A percentile compares a stretch with the other conserved stretches of the same genome.
Evolutionary conservation across 2,113 vertebrate genomes (phyloP).

Genomic region (Trinectes maculatus): DNA sequence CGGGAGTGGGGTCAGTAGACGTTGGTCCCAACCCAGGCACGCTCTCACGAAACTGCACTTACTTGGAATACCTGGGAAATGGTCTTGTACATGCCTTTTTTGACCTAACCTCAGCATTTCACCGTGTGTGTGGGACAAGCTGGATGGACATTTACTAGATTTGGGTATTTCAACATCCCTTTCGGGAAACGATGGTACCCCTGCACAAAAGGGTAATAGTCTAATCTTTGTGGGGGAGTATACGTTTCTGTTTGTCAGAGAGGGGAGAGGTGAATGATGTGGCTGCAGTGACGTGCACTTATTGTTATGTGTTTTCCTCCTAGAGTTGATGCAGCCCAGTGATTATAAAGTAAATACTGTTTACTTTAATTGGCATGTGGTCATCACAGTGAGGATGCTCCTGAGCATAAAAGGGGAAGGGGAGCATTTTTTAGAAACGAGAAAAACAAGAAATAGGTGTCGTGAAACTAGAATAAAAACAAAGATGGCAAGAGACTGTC

Average conservation of each 20-base stretch:
- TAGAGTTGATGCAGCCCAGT: neutral
- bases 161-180: slow-evolving; percentile 50
- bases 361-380: slow-evolving; percentile 27
- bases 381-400: neutral
- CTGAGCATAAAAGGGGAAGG: neutral
- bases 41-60: slow-evolving; percentile 19
- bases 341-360: slow-evolving; percentile 34
- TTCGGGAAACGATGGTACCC: slow-evolving; percentile 72
- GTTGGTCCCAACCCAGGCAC: slow-evolving; percentile 34
- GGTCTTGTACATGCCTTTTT: slow-evolving; percentile 27
- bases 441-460: neutral
- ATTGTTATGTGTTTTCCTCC: slow-evolving; percentile 28
- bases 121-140: neutral
- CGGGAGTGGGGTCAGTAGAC: slow-evolving; percentile 38
- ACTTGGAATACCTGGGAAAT: slow-evolving; percentile 38
- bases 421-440: neutral
- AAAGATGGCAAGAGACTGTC: neutral
- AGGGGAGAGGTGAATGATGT: slow-evolving; percentile 42
- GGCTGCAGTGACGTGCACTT: slow-evolving; percentile 30
- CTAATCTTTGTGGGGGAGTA: slow-evolving; percentile 39
- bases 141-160: slow-evolving; percentile 52
- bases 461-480: neutral
- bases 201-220: slow-evolving; percentile 79
- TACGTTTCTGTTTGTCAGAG: neutral
- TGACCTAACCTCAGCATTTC: slow-evolving; percentile 27